Conservation (phyloP, 2,113 vertebrate genomes). For the Salvelinus namaycush region DNA sequence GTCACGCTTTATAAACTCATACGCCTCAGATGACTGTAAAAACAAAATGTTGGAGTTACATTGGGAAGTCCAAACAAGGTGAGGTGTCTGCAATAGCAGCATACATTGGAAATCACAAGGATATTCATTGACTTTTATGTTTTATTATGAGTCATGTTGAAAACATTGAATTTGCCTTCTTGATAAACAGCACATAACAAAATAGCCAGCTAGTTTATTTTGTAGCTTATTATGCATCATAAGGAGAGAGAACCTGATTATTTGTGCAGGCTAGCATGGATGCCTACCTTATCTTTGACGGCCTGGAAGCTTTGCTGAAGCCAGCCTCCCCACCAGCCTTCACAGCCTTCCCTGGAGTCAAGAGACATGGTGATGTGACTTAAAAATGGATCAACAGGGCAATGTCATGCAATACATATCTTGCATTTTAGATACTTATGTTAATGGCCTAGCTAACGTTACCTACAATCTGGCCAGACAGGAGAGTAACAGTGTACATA, state of each 20-base stretch:
- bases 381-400: no score
- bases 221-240: no score
- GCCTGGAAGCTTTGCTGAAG: slow-evolving; percentile 91
- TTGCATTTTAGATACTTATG: background rate
- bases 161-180: background rate
- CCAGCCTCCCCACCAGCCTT: slow-evolving; percentile 99
- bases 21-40: slow-evolving; percentile 88
- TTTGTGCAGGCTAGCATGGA: background rate
- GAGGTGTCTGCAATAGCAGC: no score
- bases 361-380: slow-evolving; percentile 30
- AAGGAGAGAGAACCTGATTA: background rate
- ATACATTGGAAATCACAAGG: no score
- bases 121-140: no score
- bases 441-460: no score
- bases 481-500: no score
- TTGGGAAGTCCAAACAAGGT: no score
- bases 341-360: slow-evolving; percentile 88
- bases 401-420: no score
- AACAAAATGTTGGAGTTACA: background rate
- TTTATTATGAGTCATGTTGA: background rate
- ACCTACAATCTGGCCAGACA: no score
- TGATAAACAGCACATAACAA: background rate
- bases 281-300: slow-evolving; percentile 91
- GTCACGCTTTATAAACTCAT: slow-evolving; percentile 96
- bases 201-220: no score